These are phyloP conservation scores for Choloepus hoffmanni DNA, from an alignment of 2,113 vertebrate species.

Conservation along the genomic window DNA sequence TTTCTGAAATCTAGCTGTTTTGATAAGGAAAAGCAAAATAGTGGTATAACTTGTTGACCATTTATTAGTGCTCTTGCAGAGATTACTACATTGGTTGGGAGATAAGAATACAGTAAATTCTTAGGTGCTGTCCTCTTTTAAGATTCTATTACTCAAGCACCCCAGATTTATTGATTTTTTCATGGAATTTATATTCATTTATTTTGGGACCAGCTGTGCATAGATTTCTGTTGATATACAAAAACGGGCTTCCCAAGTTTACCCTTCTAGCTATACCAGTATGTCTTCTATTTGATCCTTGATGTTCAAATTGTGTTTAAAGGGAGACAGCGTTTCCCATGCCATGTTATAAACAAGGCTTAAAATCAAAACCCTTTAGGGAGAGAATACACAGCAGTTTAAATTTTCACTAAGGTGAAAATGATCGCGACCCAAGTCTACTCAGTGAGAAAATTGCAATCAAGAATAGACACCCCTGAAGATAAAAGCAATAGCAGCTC, in stretches of 20 bases:
- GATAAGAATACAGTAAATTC: not conserved
- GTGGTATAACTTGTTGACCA: slow-evolving; percentile 42
- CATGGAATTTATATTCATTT: not conserved
- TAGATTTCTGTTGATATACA: slow-evolving; percentile 18
- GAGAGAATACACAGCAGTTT: slow-evolving; percentile 1
- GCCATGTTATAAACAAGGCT: not conserved
- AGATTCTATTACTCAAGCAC: not conserved
- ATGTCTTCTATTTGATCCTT: slow-evolving; percentile 13
- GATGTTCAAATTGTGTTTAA: not conserved
- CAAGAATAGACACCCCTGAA: not conserved
- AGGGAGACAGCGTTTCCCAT: not conserved
- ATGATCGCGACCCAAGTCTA: not conserved
- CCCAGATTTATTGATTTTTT: slow-evolving; percentile 32
- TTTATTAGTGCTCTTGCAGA: slow-evolving; percentile 48
- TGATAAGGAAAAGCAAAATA: slow-evolving; percentile 62
- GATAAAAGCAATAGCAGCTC: not conserved
- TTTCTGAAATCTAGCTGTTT: slow-evolving; percentile 69
- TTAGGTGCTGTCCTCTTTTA: not conserved
- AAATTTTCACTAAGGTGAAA: not conserved
- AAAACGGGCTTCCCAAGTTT: not conserved
- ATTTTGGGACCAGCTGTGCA: slow-evolving; percentile 19
- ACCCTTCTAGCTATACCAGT: not conserved
- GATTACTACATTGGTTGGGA: not conserved
- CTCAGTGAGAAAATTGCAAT: not conserved
- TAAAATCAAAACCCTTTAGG: not conserved